Percentiles rank a stretch among this genome's conserved stretches.
Evolutionary conservation across 64 coral and sea anemone genomes (phyloP).

Genomic region (Montipora efflorescens): DNA sequence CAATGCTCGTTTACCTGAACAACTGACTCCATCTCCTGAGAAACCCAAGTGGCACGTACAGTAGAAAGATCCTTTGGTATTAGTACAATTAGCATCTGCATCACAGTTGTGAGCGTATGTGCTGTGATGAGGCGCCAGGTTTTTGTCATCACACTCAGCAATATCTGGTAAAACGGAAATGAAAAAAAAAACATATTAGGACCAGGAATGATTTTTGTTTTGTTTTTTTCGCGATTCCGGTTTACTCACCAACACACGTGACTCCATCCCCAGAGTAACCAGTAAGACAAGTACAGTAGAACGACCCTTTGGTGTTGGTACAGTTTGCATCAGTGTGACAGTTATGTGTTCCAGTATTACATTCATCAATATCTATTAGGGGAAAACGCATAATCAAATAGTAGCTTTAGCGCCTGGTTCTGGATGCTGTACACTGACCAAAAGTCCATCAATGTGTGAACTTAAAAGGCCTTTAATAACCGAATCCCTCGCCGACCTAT

Average conservation of each 20-base stretch:
- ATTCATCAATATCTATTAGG: too few relatives aligned
- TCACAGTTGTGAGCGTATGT: slow-evolving; percentile 68
- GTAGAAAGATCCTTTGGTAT: slow-evolving; percentile 80
- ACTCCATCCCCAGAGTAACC: slow-evolving; percentile 60
- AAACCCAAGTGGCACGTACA: slow-evolving; percentile 73
- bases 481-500: too few relatives aligned
- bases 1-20: neutral
- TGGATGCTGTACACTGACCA: neutral
- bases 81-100: slow-evolving; percentile 73
- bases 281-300: slow-evolving; percentile 54
- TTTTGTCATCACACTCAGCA: slow-evolving; percentile 49
- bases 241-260: slow-evolving; percentile 39
- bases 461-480: neutral
- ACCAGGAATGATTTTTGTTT: too few relatives aligned
- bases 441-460: neutral
- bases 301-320: slow-evolving; percentile 64
- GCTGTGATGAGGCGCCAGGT: neutral
- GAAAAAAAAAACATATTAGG: neutral
- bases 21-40: slow-evolving; percentile 70
- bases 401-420: neutral
- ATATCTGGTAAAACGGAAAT: slow-evolving; percentile 44
- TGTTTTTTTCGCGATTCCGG: too few relatives aligned
- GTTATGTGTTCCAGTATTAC: neutral
- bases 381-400: too few relatives aligned
- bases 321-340: slow-evolving; percentile 52